Evolutionary conservation across 2,113 vertebrate species (phyloP), one percentile per base, ranked within the genome.

Genomic region (Ursus arctos): DNA sequence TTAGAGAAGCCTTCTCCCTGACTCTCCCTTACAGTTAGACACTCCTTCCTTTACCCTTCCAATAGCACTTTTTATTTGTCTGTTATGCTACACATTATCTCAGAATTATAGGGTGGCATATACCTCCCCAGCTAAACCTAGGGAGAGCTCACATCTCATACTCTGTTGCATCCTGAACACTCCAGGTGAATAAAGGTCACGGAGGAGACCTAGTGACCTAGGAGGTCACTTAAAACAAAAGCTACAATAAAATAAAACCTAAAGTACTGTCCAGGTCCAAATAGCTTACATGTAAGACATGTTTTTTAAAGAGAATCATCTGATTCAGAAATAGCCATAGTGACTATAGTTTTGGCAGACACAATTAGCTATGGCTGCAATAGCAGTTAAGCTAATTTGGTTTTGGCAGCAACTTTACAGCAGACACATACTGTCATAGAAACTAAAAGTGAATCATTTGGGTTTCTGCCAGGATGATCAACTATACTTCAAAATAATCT

Each of bases 301-400:
- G 31, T 61, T 83, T 96, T 94, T 83, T 88, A 95, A 85, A 94
- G 26, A 88, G 63, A 95, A 94, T 53, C 79, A 96, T 83, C 49
- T 87, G 80, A 95, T 95, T 96, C 87, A 95, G 72, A 97, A 93
- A 90, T 72, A 97, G 76, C 40, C 49, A 93, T 94, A 87, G 24
- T 93, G 82, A 86, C 65, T 85, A 88, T 43, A 93, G 71, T 95
- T 95, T 61, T 93, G 86, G 79, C 87, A 96, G 92, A 96, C 77
- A 96, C 31, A 93, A 61, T 91, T 88, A 95, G 79, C 47, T 76
- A 83, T 0, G 10, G 18, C 40, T 95, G 82, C 93, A 96, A 93
- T 36, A 89, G 33, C 94, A 92, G 88, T 95, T 91, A 96, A 97
- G 95, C 91, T 91, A 96, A 95, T 97, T 82, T 91, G 74, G n/a